Evolutionary conservation across 2,888 invertebrate genomes (phyloP), one percentile per base, ranked within the genome.

Genomic region (Coelinius sp.): DNA sequence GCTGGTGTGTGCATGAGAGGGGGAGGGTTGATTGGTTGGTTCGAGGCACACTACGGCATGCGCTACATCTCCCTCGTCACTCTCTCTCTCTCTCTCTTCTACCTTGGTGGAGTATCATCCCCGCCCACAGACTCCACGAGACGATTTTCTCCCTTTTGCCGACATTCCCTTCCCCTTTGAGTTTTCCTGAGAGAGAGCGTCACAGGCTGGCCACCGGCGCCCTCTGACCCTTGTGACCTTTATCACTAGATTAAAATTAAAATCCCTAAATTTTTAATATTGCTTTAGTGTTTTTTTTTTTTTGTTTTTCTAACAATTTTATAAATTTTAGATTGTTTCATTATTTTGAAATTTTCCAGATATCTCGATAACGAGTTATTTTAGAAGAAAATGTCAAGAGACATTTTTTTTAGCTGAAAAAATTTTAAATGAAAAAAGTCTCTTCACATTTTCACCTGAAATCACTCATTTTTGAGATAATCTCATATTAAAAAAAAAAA

Each of bases 31-130:
- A 73, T 63, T 53, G 64, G 62, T 52, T 52, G 64, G 66, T 62
- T 56, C 66, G 77, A 78, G 77, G 78, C 75, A 73, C 75, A 73
- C 69, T 78, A 80, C 78, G 80, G 79, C 81, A 79, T 83, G 81
- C 78, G 80, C 80, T 76, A 78, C 76, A 78, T 70, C 73, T 73
- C 73, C 73, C 46, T 35, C 59, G 66, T 65, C 41, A 27, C 38
- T 59, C n/a, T 68, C 63, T 31, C 66, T 72, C 65, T 52, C 68
- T 68, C 68, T 44, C 52, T 27, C 65, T 46, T 53, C 20, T 27
- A 25, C 68, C 31, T 14, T 5, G 53, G 35, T 69, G 20, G 46
- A 14, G 8, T 5, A 17, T 12, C 24, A 38, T 63, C 70, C 73
- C 74, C 72, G 68, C 72, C 56, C 20, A 73, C 72, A 63, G 68